Evolutionary conservation across 2,113 vertebrate species (phyloP).

Genomic region (Scartelaos histophorus): DNA sequence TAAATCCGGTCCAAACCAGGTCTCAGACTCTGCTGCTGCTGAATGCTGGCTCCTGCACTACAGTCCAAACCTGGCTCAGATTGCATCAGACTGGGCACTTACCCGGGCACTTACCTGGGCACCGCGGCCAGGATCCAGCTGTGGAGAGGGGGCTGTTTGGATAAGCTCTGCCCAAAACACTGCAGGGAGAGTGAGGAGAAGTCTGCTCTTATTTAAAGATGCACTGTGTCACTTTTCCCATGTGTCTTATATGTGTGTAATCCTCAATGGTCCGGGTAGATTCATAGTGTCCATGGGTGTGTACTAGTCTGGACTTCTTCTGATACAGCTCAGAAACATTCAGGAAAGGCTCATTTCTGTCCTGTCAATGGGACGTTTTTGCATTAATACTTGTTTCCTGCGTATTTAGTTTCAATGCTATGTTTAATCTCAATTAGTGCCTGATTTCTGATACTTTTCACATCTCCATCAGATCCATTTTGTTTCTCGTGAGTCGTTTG

Average conservation of each 20-base stretch:
- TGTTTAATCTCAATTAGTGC: background rate
- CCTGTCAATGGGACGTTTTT: no score
- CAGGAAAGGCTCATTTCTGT: no score
- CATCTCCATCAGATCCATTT: background rate
- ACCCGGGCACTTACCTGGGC: constrained; percentile 66
- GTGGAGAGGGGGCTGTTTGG: constrained; percentile 20
- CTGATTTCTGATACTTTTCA: no score
- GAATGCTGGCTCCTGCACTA: background rate
- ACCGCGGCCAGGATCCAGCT: constrained; percentile 27
- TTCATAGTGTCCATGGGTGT: no score
- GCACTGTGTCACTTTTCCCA: no score
- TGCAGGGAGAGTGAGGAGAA: constrained; percentile 14
- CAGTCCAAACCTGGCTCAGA: background rate
- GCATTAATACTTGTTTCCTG: no score
- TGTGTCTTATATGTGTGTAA: no score
- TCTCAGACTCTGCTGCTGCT: background rate
- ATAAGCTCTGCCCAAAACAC: constrained; percentile 36
- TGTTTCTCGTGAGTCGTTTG: background rate
- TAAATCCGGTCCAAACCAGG: background rate
- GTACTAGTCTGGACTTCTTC: no score
- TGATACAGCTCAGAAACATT: no score
- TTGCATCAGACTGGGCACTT: constrained; percentile 22
- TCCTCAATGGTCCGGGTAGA: no score
- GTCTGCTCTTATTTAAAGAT: constrained; percentile 1
- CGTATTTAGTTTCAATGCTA: no score